Conservation (phyloP, 2,113 vertebrate genomes). For the Oenanthe melanoleuca region DNA sequence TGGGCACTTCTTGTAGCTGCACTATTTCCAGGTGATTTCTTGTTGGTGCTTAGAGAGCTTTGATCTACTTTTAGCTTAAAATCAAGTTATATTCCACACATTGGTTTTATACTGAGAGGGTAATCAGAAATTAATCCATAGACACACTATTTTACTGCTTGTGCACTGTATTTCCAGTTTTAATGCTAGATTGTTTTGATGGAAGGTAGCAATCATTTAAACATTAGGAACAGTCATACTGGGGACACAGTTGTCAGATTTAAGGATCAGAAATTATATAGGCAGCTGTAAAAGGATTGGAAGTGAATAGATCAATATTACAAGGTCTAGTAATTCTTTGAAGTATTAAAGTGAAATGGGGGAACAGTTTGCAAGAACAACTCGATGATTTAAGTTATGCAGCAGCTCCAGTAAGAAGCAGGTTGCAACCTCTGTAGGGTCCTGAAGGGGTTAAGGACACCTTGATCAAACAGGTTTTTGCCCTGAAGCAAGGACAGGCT, state of each 20-base stretch:
- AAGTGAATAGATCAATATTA: constrained; percentile 66
- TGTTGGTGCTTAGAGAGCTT: neutral
- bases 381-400: neutral
- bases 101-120: neutral
- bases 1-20: neutral
- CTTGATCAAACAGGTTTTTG: neutral
- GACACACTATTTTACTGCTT: neutral
- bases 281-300: constrained; percentile 53
- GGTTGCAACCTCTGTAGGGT: neutral
- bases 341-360: constrained; percentile 34
- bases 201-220: constrained; percentile 49
- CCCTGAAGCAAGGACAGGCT: neutral
- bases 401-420: neutral
- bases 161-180: constrained; percentile 24
- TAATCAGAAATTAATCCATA: neutral
- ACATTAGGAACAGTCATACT: constrained; percentile 48
- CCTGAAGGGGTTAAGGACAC: neutral
- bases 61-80: constrained; percentile 13
- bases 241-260: constrained; percentile 62
- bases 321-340: constrained; percentile 34
- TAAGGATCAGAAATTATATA: constrained; percentile 61
- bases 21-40: constrained; percentile 14
- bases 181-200: constrained; percentile 36
- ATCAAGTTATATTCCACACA: neutral
- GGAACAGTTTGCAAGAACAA: constrained; percentile 45